Percentiles rank a stretch among this genome's conserved stretches.
phyloP scores from a whole-genome alignment of 2,797 vertebrate genomes.

The Bradypodion pumilum region DNA sequence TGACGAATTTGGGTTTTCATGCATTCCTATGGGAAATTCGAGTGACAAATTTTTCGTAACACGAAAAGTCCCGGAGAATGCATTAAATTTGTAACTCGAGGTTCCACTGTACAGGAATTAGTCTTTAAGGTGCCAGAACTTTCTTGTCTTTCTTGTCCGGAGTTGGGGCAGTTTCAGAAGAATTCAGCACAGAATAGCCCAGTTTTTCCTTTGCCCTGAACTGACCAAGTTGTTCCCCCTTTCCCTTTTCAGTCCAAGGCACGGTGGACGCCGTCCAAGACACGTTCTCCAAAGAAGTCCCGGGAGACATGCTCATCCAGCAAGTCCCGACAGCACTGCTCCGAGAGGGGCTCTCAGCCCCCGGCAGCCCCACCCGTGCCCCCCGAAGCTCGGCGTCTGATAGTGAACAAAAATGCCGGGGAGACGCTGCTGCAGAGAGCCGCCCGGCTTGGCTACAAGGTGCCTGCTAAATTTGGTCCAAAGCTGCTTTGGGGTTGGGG shows the following conservation, averaged over 20 bases:
- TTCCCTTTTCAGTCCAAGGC: slow-evolving; percentile 78
- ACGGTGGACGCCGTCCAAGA: slow-evolving; percentile 79
- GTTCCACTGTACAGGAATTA: too few relatives aligned
- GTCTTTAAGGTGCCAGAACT: too few relatives aligned
- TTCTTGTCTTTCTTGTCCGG: not conserved
- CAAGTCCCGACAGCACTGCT: slow-evolving; percentile 74
- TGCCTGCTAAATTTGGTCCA: slow-evolving; percentile 45
- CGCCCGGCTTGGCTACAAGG: slow-evolving; percentile 95
- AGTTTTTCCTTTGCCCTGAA: accelerated
- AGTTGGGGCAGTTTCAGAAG: too few relatives aligned
- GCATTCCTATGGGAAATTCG: too few relatives aligned
- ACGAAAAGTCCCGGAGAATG: too few relatives aligned
- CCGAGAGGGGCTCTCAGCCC: slow-evolving; percentile 66
- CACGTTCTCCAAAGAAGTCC: slow-evolving; percentile 73
- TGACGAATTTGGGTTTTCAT: too few relatives aligned
- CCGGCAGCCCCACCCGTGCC: slow-evolving; percentile 81
- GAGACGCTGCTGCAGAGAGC: slow-evolving; percentile 95
- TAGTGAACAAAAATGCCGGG: slow-evolving; percentile 97
- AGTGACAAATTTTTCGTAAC: too few relatives aligned
- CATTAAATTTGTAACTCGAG: too few relatives aligned
- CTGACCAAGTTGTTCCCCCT: not conserved
- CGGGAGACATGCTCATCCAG: slow-evolving; percentile 72
- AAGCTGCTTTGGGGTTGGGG: accelerated
- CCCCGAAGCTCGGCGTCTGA: slow-evolving; percentile 92
- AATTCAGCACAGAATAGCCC: accelerated